A percentile compares a stretch with the other conserved stretches of the same genome.
These are phyloP conservation scores for Sinocyclocheilus rhinocerous DNA, from an alignment of 2,113 vertebrate species.

Conservation along the genomic window DNA sequence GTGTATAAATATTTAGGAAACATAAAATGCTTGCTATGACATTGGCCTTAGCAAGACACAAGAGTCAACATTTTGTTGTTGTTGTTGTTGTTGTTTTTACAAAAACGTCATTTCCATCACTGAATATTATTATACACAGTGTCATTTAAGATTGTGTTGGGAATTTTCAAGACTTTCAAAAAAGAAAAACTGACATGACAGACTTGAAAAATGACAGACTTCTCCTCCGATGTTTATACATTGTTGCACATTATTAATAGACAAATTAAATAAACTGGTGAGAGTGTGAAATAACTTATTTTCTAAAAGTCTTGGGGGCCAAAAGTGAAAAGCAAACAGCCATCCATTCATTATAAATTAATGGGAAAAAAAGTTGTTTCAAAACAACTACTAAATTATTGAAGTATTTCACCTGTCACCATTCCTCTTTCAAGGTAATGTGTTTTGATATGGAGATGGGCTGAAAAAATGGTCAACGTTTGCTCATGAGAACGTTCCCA, in stretches of 20 bases:
- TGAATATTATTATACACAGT: too few relatives aligned
- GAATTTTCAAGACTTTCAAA: too few relatives aligned
- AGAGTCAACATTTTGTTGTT: too few relatives aligned
- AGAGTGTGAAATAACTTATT: neutral
- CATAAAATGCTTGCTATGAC: neutral
- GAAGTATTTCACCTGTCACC: neutral
- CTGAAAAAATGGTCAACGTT: neutral
- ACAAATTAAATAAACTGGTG: neutral
- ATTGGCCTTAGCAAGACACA: neutral
- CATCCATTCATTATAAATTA: neutral
- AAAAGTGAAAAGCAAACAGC: neutral
- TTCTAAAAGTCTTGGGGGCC: too few relatives aligned
- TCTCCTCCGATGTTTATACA: neutral
- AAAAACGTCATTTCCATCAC: too few relatives aligned
- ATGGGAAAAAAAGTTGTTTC: neutral
- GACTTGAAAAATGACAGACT: too few relatives aligned
- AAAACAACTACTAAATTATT: neutral
- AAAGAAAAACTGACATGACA: too few relatives aligned
- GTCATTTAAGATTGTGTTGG: neutral
- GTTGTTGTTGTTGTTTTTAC: neutral
- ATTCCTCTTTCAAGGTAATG: neutral
- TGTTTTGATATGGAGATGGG: neutral
- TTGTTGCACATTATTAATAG: neutral
- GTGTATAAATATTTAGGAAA: too few relatives aligned
- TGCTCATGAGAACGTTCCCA: conserved; percentile 33